Evolutionary conservation across 2,797 vertebrate species (phyloP), one percentile per base, ranked within the genome.

Genomic region (Gorsachius magnificus): DNA sequence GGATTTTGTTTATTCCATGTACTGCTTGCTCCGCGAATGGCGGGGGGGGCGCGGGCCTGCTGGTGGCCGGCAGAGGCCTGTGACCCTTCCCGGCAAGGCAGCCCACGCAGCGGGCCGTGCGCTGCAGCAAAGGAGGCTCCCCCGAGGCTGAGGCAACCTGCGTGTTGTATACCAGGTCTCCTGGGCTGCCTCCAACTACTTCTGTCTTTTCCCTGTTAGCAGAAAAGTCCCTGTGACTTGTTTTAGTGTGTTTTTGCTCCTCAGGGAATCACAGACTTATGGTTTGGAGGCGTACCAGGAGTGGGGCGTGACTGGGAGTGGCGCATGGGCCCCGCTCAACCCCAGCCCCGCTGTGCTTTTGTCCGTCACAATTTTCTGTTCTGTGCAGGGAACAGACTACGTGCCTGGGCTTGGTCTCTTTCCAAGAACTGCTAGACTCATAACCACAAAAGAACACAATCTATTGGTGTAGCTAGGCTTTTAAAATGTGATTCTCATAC

Each of bases 311-410:
- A 24, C 10, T 3, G 63, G 41, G 22, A 3, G 43, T 11, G 43
- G 43, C 1, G 22, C 11, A 5, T 13, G 16, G 64, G 31, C 64
- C 16, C 43, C 7, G 64, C 43, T n/a, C 16, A 6, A 3, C 43
- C 16, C 31, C 31, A 20, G 61, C 61, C 6, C 13, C 11, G 33
- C 22, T 4, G 33, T 6, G 12, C 45, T 25, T 13, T 4, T 25
- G 41, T 3, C 21, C 3, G 12, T 13, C 65, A 5, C 33, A 4
- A 3, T 19, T 7, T 14, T 48, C 65, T 19, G 11, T 14, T 13
- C 22, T 4, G 33, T 9, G 64, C 33, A 5, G 5, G 5, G 7
- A 18, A 26, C 10, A 2, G 21, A 4, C 45, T 3, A 1, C 13
- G 45, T 35, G 45, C 65, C 33, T 13, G 45, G 24, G 9, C 22